These are phyloP conservation scores for Myotis planiceps DNA, from an alignment of 2,797 vertebrate genomes.

Conservation along the genomic window DNA sequence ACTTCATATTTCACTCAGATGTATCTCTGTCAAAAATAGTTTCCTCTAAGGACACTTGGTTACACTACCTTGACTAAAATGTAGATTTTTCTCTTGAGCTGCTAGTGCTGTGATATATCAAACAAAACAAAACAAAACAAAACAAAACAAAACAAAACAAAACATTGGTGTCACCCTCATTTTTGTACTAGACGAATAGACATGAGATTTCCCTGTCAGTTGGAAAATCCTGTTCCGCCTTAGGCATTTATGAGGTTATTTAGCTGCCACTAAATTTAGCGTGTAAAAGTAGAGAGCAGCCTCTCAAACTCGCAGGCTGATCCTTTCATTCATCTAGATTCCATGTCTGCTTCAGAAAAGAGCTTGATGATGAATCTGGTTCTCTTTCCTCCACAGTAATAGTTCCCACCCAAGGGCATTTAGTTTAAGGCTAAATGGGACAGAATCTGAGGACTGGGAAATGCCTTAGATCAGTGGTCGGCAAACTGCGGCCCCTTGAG, in stretches of 20 bases:
- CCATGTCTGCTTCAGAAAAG: slow-evolving; percentile 45
- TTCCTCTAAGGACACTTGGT: neutral
- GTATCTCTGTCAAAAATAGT: slow-evolving; percentile 54
- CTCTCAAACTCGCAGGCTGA: slow-evolving; percentile 16
- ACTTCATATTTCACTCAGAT: slow-evolving; percentile 37
- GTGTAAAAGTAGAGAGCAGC: neutral
- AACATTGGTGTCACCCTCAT: neutral
- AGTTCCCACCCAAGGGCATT: neutral
- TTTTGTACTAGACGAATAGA: slow-evolving; percentile 48
- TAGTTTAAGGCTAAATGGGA: neutral
- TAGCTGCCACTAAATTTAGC: slow-evolving; percentile 57
- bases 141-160: neutral
- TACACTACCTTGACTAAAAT: neutral
- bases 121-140: neutral
- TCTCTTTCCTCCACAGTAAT: neutral
- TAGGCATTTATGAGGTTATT: slow-evolving; percentile 50
- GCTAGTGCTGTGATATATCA: neutral
- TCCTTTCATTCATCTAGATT: slow-evolving; percentile 59
- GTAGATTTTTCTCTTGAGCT: slow-evolving; percentile 38
- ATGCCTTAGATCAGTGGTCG: neutral
- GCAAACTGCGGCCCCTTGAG: too few relatives aligned
- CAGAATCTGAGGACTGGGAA: neutral
- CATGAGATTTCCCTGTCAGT: slow-evolving; percentile 20
- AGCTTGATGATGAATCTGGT: neutral
- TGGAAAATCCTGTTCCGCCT: slow-evolving; percentile 60